phyloP scores from a whole-genome alignment of 2,797 vertebrate genomes.

The Danio choprae region DNA sequence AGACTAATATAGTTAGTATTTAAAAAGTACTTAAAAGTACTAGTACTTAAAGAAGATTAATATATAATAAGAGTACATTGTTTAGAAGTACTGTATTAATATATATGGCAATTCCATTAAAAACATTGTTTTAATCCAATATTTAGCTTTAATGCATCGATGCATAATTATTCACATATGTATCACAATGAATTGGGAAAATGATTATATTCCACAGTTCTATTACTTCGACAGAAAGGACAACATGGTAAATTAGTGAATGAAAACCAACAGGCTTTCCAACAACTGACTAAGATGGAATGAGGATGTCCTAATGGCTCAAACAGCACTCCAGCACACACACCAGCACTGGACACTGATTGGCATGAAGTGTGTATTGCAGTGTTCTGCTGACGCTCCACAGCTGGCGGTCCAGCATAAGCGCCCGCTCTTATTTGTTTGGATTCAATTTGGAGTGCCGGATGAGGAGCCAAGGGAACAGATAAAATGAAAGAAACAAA shows the following conservation, averaged over 20 bases:
- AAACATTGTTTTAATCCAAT: too few species aligned
- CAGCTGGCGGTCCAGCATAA: constrained; percentile 32
- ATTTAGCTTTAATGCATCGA: too few species aligned
- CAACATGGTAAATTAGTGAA: constrained; percentile 1
- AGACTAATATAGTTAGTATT: too few species aligned
- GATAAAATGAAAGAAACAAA: constrained; percentile 32
- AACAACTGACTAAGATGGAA: background rate
- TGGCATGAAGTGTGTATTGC: constrained; percentile 44
- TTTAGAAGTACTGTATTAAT: too few species aligned
- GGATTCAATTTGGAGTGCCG: constrained; percentile 50
- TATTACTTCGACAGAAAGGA: background rate
- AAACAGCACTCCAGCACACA: constrained; percentile 32
- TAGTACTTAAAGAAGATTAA: too few species aligned
- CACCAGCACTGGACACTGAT: constrained; percentile 25
- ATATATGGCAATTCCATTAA: too few species aligned
- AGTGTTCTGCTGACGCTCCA: background rate
- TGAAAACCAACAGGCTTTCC: background rate
- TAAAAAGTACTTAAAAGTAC: too few species aligned
- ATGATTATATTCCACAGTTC: too few species aligned
- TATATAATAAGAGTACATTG: too few species aligned
- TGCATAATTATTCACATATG: too few species aligned
- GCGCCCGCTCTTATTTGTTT: constrained; percentile 30
- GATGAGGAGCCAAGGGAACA: constrained; percentile 33
- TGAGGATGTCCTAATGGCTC: constrained; percentile 11
- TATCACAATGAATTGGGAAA: too few species aligned